Evolutionary conservation across 2,113 vertebrate genomes (phyloP).

Genomic region (Chrysemys picta): DNA sequence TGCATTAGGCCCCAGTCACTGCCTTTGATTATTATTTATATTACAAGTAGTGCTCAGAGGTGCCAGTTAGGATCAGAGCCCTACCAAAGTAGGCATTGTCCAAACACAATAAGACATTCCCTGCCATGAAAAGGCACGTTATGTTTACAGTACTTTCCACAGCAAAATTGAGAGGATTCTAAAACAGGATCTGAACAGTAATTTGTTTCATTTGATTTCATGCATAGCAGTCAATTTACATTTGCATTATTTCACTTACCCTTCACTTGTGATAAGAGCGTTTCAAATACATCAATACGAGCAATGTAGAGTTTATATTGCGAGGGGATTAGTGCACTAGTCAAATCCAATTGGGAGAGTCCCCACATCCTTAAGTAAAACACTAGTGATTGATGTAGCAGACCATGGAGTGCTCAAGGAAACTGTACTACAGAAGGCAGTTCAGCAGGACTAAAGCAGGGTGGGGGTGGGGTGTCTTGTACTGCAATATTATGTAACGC

Average conservation of each 20-base stretch:
- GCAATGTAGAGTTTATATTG: neutral
- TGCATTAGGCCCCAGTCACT: neutral
- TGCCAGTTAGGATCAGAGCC: neutral
- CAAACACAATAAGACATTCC: neutral
- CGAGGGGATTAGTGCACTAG: neutral
- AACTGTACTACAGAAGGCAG: neutral
- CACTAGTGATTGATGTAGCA: neutral
- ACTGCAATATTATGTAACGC: neutral
- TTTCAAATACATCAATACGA: neutral
- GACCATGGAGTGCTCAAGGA: neutral
- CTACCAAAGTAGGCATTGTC: rapidly evolving
- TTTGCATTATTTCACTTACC: neutral
- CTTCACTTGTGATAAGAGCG: neutral
- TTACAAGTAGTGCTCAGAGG: rapidly evolving
- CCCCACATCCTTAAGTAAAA: neutral
- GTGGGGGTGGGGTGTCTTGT: neutral
- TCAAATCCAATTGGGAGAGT: neutral
- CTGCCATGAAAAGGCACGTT: rapidly evolving
- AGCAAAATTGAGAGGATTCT: neutral
- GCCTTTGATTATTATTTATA: neutral
- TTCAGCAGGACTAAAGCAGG: rapidly evolving
- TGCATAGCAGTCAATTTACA: neutral
- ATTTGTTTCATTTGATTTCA: neutral
- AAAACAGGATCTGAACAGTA: neutral
- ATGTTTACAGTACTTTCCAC: rapidly evolving